These are phyloP conservation scores for Teleogryllus oceanicus DNA, from an alignment of 2,888 invertebrate genomes.

Conservation along the genomic window DNA sequence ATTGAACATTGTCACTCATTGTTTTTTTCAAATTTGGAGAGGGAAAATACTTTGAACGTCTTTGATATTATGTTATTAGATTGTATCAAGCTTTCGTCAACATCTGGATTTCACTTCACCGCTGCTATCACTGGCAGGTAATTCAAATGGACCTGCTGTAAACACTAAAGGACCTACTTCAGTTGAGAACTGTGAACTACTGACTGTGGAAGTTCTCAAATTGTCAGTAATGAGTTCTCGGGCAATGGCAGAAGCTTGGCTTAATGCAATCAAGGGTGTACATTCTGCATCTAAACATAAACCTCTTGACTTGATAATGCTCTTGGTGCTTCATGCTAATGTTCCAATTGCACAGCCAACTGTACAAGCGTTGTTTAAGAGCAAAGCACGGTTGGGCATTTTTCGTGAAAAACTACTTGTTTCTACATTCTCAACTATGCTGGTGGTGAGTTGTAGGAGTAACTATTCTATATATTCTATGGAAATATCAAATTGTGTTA, in stretches of 20 bases:
- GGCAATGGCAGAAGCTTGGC: slow-evolving; percentile 55
- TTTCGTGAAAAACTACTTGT: slow-evolving; percentile 48
- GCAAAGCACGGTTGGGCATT: slow-evolving; percentile 59
- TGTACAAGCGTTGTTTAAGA: slow-evolving; percentile 61
- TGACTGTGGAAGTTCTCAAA: slow-evolving; percentile 58
- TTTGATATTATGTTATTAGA: slow-evolving; percentile 45
- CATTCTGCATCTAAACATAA: slow-evolving; percentile 51
- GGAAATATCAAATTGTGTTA: no score
- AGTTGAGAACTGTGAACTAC: slow-evolving; percentile 42
- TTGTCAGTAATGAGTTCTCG: slow-evolving; percentile 57
- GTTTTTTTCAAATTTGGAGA: slow-evolving; percentile 40
- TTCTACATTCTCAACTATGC: slow-evolving; percentile 39
- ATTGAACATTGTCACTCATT: no score
- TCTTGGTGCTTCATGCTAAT: slow-evolving; percentile 62
- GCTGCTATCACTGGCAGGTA: slow-evolving; percentile 49
- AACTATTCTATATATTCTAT: no score
- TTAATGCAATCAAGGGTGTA: slow-evolving; percentile 53
- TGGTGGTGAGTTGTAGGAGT: slow-evolving; percentile 31
- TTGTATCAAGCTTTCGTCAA: slow-evolving; percentile 53
- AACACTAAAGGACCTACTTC: neutral
- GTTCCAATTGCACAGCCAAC: slow-evolving; percentile 58
- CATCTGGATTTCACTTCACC: slow-evolving; percentile 51
- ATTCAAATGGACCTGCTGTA: slow-evolving; percentile 36
- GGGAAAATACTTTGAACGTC: neutral
- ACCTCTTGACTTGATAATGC: slow-evolving; percentile 64